Evolutionary conservation across 2,797 vertebrate species (phyloP).

Genomic region (Tarsius wallacei): DNA sequence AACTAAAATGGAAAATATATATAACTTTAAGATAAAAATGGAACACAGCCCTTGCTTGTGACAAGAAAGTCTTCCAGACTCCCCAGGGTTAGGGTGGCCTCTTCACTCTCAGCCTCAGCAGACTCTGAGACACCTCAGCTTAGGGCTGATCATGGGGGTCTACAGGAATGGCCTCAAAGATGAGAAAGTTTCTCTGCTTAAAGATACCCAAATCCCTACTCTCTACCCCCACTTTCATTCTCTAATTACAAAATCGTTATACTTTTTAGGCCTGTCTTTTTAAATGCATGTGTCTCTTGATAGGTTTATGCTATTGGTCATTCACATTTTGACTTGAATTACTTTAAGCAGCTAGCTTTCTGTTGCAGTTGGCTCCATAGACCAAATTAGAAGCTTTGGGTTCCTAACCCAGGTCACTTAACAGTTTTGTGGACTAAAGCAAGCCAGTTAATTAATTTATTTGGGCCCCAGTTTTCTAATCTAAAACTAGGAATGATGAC

Average conservation of each 20-base stretch:
- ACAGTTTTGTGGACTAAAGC: background rate
- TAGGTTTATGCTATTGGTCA: background rate
- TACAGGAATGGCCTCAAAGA: background rate
- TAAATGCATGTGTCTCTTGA: background rate
- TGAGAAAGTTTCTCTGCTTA: background rate
- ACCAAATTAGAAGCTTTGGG: conserved; percentile 9
- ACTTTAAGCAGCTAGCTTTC: conserved; percentile 21
- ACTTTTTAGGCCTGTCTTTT: conserved; percentile 23
- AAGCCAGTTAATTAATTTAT: background rate
- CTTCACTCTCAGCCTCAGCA: background rate
- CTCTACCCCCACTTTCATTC: background rate
- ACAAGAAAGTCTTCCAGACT: background rate
- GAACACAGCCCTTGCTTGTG: background rate
- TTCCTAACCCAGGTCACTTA: background rate
- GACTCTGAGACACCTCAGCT: background rate
- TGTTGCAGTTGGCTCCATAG: background rate
- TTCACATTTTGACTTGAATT: conserved; percentile 50
- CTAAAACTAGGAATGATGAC: background rate
- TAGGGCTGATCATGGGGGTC: background rate
- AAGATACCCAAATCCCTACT: background rate
- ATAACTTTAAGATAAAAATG: background rate
- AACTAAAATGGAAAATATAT: conserved; percentile 15
- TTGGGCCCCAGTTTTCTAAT: background rate
- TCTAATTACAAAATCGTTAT: background rate
- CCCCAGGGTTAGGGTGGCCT: too few relatives aligned